Evolutionary conservation across 1,140 invertebrate genomes (phyloP), one percentile per base, ranked within the genome.

Genomic region (Scaptomyza graminum): DNA sequence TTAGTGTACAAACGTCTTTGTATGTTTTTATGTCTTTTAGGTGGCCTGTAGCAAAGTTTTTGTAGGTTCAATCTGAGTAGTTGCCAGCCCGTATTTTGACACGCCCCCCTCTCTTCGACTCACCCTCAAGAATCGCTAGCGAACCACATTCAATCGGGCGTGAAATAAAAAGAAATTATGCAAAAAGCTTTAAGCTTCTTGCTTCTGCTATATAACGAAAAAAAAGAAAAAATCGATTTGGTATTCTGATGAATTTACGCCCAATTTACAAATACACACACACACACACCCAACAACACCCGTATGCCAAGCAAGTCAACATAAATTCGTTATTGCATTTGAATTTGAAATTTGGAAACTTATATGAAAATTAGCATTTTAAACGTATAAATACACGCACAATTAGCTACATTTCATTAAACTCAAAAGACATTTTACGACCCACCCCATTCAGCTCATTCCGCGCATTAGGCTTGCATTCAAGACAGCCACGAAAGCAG

Each of bases 91-190:
- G 50, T 49, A 31, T 59, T 66, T 54, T 15, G 55, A 16, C 64
- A 66, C 46, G 15, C 64, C 54, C 39, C 39, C 64, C 12, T 39
- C 37, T n/a, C 22, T 7, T 5, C 3, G 8, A 34, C 22, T 8
- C 37, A 11, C 44, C 57, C 44, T 44, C 18, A 22, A 15, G 34
- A 44, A 11, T 12, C 34, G n/a, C 16, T 59, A 18, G 62, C 9
- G 22, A 69, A 65, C 67, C 73, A 34, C 61, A 83, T 68, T 79
- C 79, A 88, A 88, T 88, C 83, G 83, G 69, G 79, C 83, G 83
- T 88, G 51, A 88, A 88, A 88, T 88, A 83, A 88, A 88, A 88
- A 88, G 84, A 88, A 88, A 83, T 88, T 88, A 88, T 88, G 83
- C 82, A 78, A 78, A 87, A 87, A 74, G 63, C 56, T 52, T 13